These are phyloP conservation scores for Chionoecetes opilio DNA, from an alignment of 1,140 invertebrate genomes.

Conservation along the genomic window DNA sequence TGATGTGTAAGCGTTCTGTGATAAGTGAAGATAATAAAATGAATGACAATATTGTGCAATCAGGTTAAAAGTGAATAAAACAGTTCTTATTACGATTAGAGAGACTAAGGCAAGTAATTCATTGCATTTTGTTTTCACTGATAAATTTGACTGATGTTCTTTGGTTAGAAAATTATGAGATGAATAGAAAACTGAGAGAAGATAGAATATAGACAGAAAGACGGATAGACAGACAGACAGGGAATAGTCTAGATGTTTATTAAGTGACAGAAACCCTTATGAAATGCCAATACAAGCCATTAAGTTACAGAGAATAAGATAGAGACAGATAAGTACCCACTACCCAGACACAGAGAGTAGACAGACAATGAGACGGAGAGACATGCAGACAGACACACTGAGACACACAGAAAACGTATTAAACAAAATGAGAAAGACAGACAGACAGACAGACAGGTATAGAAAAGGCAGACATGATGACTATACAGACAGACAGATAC, in stretches of 20 bases:
- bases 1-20: not conserved
- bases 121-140: not conserved
- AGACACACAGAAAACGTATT: too few species aligned
- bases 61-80: not conserved
- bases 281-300: too few species aligned
- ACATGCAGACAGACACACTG: not conserved
- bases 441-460: too few species aligned
- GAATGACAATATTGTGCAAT: not conserved
- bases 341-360: too few species aligned
- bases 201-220: not conserved
- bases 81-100: not conserved
- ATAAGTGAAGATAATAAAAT: slow-evolving; percentile 7
- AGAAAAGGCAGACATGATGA: too few species aligned
- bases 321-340: too few species aligned
- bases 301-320: too few species aligned
- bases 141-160: not conserved
- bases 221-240: too few species aligned
- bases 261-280: too few species aligned
- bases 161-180: not conserved
- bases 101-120: not conserved
- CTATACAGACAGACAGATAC: too few species aligned
- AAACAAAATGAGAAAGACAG: too few species aligned
- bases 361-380: too few species aligned
- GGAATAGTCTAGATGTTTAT: not conserved
- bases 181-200: not conserved